A percentile compares a stretch with the other conserved stretches of the same genome.
These are phyloP conservation scores for Drosophila mayaguana DNA, from an alignment of 2,888 invertebrate species.

Conservation along the genomic window DNA sequence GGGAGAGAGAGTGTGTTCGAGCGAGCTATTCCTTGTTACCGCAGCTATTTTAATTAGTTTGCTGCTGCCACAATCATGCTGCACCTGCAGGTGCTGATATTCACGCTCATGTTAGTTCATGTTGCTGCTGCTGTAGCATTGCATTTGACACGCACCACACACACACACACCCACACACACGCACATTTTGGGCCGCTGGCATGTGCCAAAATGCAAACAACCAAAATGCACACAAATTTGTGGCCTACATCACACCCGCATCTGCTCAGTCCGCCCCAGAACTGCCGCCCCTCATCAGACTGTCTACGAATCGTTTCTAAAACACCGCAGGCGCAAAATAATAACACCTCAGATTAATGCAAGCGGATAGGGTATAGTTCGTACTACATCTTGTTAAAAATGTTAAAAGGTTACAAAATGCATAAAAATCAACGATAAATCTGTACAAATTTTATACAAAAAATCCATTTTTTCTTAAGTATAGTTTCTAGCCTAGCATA, in stretches of 20 bases:
- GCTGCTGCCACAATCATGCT: conserved; percentile 34
- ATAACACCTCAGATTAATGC: neutral
- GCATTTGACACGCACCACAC: conserved; percentile 37
- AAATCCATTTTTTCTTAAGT: too few species aligned
- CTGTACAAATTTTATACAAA: too few species aligned
- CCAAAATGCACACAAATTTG: conserved; percentile 57
- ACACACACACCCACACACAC: conserved; percentile 9
- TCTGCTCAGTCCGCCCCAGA: neutral
- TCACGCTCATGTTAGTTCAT: conserved; percentile 44
- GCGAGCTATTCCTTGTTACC: conserved; percentile 15
- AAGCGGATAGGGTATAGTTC: neutral
- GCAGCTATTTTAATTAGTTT: conserved; percentile 57
- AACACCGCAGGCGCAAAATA: conserved; percentile 26
- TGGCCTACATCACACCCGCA: conserved; percentile 28
- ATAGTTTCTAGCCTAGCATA: neutral
- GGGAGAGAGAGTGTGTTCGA: neutral
- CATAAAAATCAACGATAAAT: neutral
- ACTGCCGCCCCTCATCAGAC: neutral
- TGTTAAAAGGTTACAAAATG: neutral
- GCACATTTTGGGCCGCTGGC: conserved; percentile 27
- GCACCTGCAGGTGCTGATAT: conserved; percentile 67
- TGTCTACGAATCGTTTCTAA: neutral
- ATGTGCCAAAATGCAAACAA: conserved; percentile 55
- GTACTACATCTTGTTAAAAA: neutral
- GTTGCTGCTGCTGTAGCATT: neutral